Percentiles rank a stretch among this genome's conserved stretches.
phyloP scores from a whole-genome alignment of 2,888 invertebrate genomes.

The Nomada fucata region DNA sequence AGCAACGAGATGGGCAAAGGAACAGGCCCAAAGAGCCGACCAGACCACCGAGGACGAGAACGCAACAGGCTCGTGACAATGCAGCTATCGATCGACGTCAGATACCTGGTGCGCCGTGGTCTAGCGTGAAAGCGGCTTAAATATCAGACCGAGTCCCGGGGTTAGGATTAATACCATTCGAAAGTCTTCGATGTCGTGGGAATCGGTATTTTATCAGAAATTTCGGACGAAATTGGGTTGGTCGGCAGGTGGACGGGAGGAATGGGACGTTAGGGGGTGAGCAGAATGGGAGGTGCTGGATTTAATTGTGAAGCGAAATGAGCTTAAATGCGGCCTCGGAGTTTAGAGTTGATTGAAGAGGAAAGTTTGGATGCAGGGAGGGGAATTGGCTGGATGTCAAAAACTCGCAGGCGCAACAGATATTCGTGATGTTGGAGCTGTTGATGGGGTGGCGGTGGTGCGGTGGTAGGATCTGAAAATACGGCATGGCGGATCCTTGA shows the following conservation, averaged over 20 bases:
- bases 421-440: slow-evolving; percentile 12
- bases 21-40: slow-evolving; percentile 64
- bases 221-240: not conserved
- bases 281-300: not conserved
- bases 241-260: too few relatives aligned
- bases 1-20: slow-evolving; percentile 61
- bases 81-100: slow-evolving; percentile 61
- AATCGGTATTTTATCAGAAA: not conserved
- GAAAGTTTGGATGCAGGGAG: not conserved
- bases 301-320: slow-evolving; percentile 8
- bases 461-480: not conserved
- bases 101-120: slow-evolving; percentile 57
- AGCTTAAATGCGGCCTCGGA: not conserved
- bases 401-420: slow-evolving; percentile 7
- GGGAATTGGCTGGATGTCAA: slow-evolving; percentile 32
- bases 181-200: slow-evolving; percentile 9
- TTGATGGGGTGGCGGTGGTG: not conserved
- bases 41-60: slow-evolving; percentile 67
- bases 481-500: not conserved
- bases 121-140: slow-evolving; percentile 29
- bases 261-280: not conserved
- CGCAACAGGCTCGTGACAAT: slow-evolving; percentile 60
- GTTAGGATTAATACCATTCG: slow-evolving; percentile 14
- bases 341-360: not conserved
- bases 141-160: not conserved